These are phyloP conservation scores for Pseudachorutes palmiensis DNA, from an alignment of 1,140 invertebrate species.

Conservation along the genomic window DNA sequence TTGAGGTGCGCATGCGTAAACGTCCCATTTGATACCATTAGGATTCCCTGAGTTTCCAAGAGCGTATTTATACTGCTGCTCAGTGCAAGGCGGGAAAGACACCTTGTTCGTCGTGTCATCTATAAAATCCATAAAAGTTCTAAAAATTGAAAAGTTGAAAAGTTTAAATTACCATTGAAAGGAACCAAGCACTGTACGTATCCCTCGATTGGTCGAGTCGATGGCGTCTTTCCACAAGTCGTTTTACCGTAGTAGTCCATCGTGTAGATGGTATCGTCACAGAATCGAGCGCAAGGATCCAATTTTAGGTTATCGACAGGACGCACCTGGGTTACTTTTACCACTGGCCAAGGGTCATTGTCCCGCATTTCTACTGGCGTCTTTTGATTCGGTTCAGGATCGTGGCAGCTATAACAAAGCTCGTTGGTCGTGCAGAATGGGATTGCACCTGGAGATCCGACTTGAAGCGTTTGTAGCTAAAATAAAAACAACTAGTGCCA, in stretches of 20 bases:
- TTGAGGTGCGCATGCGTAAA: slow-evolving; percentile 14
- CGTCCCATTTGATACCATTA: slow-evolving; percentile 28
- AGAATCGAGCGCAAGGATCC: slow-evolving; percentile 32
- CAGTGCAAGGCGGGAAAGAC: slow-evolving; percentile 21
- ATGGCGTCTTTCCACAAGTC: slow-evolving; percentile 12
- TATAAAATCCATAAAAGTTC: background rate
- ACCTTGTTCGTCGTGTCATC: slow-evolving; percentile 28
- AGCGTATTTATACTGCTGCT: slow-evolving; percentile 15
- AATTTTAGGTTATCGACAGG: slow-evolving; percentile 29
- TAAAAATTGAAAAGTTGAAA: background rate
- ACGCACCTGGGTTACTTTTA: slow-evolving; percentile 15
- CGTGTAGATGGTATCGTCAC: slow-evolving; percentile 27
- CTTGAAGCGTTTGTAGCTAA: slow-evolving; percentile 5
- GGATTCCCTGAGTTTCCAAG: slow-evolving; percentile 31
- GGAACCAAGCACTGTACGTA: slow-evolving; percentile 17
- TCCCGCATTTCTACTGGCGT: slow-evolving; percentile 29
- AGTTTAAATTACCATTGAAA: slow-evolving; percentile 24
- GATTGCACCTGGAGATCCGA: slow-evolving; percentile 26
- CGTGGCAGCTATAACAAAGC: slow-evolving; percentile 30
- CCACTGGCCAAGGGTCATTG: slow-evolving; percentile 33
- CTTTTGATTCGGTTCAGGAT: slow-evolving; percentile 25
- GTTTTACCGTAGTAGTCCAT: slow-evolving; percentile 20
- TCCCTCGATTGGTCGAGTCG: slow-evolving; percentile 13
- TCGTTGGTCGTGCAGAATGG: slow-evolving; percentile 28
- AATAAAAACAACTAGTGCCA: background rate